Evolutionary conservation across 2,113 vertebrate genomes (phyloP), one percentile per base, ranked within the genome.

Genomic region (Thinocorus orbignyianus): DNA sequence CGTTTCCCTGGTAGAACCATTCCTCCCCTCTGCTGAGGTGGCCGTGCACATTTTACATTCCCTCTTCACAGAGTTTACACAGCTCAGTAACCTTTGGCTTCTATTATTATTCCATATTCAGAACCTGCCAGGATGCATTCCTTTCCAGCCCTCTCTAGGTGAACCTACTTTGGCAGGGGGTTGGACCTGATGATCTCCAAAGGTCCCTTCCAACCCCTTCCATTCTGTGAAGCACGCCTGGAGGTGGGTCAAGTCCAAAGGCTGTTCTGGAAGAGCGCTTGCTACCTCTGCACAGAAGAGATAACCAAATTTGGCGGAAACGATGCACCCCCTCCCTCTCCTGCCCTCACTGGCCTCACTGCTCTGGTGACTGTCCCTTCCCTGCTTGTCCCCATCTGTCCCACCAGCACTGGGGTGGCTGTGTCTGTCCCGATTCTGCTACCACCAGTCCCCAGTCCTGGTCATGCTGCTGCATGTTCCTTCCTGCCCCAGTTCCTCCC

Each of bases 81-180:
- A 79, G 86, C 71, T 81, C 86, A 86, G 9, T 74, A 93, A 95
- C 83, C 89, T 93, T 92, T 87, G 65, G 26, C 52, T 92, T 91
- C 20, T 64, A 70, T 91, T 94, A 90, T 86, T 93, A 81, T 88
- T 95, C 69, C 91, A 81, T n/a, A 52, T 52, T 52, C 26, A 52
- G 16, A 52, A 61, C n/a, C 35, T 10, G 10, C 35, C 35, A 37
- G 35, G n/a, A 37, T 8, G 15, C 58, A 5, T 10, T 26, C 15
- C 57, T 23, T 8, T 15, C 8, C 24, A 26, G 11, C 35, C 35
- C 25, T 37, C 15, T 37, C 9, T 25, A 25, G 58, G 35, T 37
- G 23, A 26, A 25, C 58, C n/a, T 25, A 22, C 58, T 60, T 16
- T 37, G n/a, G n/a, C 35, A 25, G n/a, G 9, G 26, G 12, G 11